These are phyloP conservation scores for Synanthedon vespiformis DNA, from an alignment of 2,888 invertebrate genomes.

Conservation along the genomic window DNA sequence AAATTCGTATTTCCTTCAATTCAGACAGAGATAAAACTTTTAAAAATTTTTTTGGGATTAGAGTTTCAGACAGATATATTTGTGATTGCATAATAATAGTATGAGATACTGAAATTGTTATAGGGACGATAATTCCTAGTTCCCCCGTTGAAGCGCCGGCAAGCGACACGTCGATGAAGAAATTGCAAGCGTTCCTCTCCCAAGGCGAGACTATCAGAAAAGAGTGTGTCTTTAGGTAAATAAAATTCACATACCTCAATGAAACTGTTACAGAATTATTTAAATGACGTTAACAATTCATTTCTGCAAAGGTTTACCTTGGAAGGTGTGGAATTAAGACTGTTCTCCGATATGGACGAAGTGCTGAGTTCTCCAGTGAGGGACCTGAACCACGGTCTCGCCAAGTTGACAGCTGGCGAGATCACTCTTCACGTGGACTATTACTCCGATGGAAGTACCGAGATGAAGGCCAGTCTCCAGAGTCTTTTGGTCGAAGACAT, in stretches of 20 bases:
- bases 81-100: no score
- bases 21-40: background rate
- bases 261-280: background rate
- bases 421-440: conserved; percentile 72
- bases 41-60: no score
- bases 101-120: background rate
- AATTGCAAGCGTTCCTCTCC: conserved; percentile 80
- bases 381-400: conserved; percentile 78
- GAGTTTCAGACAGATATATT: no score
- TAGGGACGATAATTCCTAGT: conserved; percentile 41
- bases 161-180: conserved; percentile 72
- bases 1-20: background rate
- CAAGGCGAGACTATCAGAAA: conserved; percentile 75
- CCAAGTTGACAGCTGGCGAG: conserved; percentile 78
- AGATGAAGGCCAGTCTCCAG: conserved; percentile 78
- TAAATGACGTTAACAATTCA: background rate
- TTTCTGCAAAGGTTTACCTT: conserved; percentile 65
- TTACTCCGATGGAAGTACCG: conserved; percentile 77
- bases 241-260: background rate
- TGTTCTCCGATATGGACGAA: conserved; percentile 82
- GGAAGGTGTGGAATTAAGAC: conserved; percentile 77
- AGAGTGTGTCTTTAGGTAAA: conserved; percentile 64
- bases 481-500: conserved; percentile 79
- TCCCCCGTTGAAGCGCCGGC: conserved; percentile 50
- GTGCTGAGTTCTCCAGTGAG: conserved; percentile 80